Evolutionary conservation across 1,140 invertebrate species (phyloP), one percentile per base, ranked within the genome.

Genomic region (Drosophila punjabiensis): DNA sequence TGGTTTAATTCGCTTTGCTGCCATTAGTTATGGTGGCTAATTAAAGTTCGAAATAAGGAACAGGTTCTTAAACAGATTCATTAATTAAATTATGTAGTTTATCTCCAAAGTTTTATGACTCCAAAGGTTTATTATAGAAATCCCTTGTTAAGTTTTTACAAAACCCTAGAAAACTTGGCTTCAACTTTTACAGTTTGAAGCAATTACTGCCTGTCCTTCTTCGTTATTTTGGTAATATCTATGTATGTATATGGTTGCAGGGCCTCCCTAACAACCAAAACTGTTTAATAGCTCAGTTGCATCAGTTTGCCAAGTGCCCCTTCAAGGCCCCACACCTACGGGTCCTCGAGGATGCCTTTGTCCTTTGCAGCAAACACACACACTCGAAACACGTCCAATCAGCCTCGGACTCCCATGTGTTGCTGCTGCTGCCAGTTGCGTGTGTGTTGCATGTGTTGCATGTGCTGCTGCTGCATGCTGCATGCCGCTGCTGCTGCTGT

Each of bases 331-430:
- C 56, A 33, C 39, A 65, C 58, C 59, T 45, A 39, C 11, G 16
- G 24, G 20, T 59, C 52, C 56, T 61, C 58, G 18, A 39, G 24
- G 41, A 33, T 60, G 39, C 58, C 64, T 58, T 58, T 64, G 63
- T 62, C 58, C 64, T 58, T 39, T 35, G 64, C 47, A 33, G 67
- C 47, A 74, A 43, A 74, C 24, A 24, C 24, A 24, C 71, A 73
- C 68, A 74, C 69, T 53, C 56, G 30, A 41, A 75, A 60, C 55
- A 56, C 65, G 47, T 75, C 69, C 71, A 75, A 75, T 75, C 71
- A 75, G 32, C 47, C 55, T 58, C 24, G 70, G 32, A 74, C 69
- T 37, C 20, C 47, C 37, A 33, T 58, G 55, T 58, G 45, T 68
- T 68, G 65, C 20, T n/a, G n/a, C n/a, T n/a, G n/a, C n/a, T n/a